phyloP scores from a whole-genome alignment of 2,797 vertebrate species.

The Poeciliopsis infans region DNA sequence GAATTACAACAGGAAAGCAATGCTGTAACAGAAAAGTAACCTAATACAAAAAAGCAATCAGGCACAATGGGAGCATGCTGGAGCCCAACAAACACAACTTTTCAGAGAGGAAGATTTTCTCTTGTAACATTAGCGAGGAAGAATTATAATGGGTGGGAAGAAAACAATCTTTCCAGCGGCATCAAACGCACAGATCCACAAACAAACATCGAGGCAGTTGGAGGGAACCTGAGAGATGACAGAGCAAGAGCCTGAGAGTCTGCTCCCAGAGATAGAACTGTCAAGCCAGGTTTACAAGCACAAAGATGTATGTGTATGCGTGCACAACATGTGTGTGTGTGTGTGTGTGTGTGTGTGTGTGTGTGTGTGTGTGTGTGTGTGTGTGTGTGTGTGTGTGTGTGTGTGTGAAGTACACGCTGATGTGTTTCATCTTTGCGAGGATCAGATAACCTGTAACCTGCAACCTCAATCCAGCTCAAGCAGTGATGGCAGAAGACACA shows the following conservation, averaged over 20 bases:
- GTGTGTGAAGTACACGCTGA: constrained; percentile 5
- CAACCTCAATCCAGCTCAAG: constrained; percentile 54
- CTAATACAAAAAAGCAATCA: no score
- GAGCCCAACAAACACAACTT: no score
- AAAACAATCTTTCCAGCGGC: constrained; percentile 7
- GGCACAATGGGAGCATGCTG: no score
- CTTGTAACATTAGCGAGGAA: no score
- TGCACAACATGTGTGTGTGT: constrained; percentile 16
- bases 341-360: constrained; percentile 17
- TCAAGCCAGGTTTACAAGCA: constrained; percentile 62
- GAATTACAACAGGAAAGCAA: no score
- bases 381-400: constrained; percentile 17
- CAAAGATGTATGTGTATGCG: constrained; percentile 20
- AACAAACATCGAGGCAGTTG: constrained; percentile 26
- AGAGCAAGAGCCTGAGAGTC: constrained; percentile 30
- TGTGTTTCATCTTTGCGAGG: constrained; percentile 36
- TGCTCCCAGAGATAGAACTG: constrained; percentile 66
- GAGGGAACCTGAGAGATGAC: constrained; percentile 15
- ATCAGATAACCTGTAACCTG: constrained; percentile 69
- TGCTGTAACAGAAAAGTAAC: no score
- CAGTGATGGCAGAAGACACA: constrained; percentile 52
- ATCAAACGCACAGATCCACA: constrained; percentile 12
- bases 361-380: constrained; percentile 21
- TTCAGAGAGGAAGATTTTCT: not conserved
- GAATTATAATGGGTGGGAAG: no score